These are phyloP conservation scores for Euura lappo DNA, from an alignment of 1,140 invertebrate species.

Conservation along the genomic window DNA sequence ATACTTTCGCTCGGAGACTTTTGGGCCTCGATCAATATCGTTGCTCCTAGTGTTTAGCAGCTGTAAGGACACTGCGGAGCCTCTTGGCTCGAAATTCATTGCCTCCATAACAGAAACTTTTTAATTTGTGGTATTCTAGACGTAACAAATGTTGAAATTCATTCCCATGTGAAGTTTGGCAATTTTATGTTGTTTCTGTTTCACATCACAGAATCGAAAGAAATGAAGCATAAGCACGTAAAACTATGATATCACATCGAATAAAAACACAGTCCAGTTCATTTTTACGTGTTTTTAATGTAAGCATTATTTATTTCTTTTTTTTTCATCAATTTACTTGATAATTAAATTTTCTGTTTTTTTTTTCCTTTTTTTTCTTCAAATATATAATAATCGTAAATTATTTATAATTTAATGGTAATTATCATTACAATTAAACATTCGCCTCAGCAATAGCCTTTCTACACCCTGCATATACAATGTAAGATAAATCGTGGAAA, in stretches of 20 bases:
- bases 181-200: too few species aligned
- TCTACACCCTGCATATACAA: constrained; percentile 41
- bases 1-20: not conserved
- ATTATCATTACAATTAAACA: constrained; percentile 11
- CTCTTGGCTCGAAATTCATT: not conserved
- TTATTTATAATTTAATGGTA: constrained; percentile 10
- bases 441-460: constrained; percentile 36
- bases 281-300: not conserved
- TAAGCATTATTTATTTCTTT: constrained; percentile 9
- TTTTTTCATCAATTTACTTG: constrained; percentile 3
- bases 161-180: too few species aligned
- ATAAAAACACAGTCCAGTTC: too few species aligned
- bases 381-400: constrained; percentile 19
- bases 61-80: not conserved
- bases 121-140: too few species aligned
- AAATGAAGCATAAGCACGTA: too few species aligned
- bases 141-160: too few species aligned
- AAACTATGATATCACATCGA: too few species aligned
- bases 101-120: not conserved
- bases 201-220: too few species aligned
- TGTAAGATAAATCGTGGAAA: constrained; percentile 32
- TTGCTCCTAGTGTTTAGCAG: not conserved
- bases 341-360: not conserved
- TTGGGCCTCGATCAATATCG: not conserved
- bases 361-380: constrained; percentile 17